These are phyloP conservation scores for Coregonus suidteri DNA, from an alignment of 2,797 vertebrate species.

Conservation along the genomic window DNA sequence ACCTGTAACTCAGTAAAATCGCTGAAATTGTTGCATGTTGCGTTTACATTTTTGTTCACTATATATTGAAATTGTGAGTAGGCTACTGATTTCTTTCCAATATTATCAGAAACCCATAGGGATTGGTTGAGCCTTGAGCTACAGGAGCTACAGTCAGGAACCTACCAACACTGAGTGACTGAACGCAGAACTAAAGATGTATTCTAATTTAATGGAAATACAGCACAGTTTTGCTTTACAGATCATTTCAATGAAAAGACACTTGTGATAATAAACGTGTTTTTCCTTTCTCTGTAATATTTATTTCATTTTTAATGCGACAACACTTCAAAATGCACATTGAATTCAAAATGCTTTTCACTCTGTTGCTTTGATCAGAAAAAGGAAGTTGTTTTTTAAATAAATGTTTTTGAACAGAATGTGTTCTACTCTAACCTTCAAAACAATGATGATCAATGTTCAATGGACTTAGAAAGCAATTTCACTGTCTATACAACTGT, in stretches of 20 bases:
- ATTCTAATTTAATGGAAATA: neutral
- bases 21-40: no score
- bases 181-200: neutral
- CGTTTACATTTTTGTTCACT: no score
- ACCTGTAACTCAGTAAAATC: no score
- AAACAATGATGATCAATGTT: neutral
- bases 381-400: neutral
- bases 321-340: neutral
- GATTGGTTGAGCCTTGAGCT: neutral
- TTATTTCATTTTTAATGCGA: conserved; percentile 1
- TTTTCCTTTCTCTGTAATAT: neutral
- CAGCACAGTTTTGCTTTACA: neutral
- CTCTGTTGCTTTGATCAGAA: neutral
- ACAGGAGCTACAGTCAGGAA: neutral
- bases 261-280: neutral
- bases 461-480: neutral
- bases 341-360: neutral
- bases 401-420: neutral
- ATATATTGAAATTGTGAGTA: neutral
- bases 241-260: neutral
- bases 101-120: neutral
- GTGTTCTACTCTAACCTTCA: neutral
- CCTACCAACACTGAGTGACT: neutral
- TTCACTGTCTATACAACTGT: conserved; percentile 1
- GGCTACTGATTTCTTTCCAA: neutral